Percentiles rank a stretch among this genome's conserved stretches.
phyloP scores from a whole-genome alignment of 2,888 invertebrate genomes.

The Zygaena filipendulae region DNA sequence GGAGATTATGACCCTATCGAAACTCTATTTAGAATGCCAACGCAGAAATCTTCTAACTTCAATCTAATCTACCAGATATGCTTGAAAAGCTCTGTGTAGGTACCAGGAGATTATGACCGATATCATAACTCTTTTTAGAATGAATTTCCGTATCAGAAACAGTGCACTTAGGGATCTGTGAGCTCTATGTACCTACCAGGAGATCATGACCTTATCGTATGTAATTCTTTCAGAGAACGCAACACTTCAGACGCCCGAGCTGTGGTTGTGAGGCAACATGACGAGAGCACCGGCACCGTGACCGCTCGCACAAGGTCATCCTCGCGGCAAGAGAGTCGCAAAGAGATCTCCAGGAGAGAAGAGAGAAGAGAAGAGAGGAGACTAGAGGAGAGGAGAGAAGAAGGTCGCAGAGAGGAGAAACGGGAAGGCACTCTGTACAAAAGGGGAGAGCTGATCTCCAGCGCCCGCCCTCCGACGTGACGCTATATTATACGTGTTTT shows the following conservation, averaged over 20 bases:
- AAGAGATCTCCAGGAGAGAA: constrained; percentile 11
- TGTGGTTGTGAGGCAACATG: constrained; percentile 43
- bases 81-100: no score
- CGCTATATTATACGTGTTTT: constrained; percentile 41
- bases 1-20: no score
- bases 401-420: constrained; percentile 12
- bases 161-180: no score
- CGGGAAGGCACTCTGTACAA: constrained; percentile 73
- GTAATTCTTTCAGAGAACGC: constrained; percentile 52
- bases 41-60: no score
- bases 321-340: constrained; percentile 22
- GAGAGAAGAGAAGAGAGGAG: constrained; percentile 24
- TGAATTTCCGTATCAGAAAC: no score
- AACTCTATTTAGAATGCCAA: no score
- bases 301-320: constrained; percentile 55
- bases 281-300: constrained; percentile 56
- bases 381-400: constrained; percentile 23
- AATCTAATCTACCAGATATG: no score
- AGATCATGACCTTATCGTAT: no score
- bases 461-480: constrained; percentile 70
- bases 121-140: no score
- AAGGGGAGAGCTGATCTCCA: constrained; percentile 83
- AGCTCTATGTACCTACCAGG: no score
- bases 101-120: no score
- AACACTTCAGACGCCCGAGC: constrained; percentile 57